These are phyloP conservation scores for Orchesella cincta DNA, from an alignment of 1,140 invertebrate genomes.

Conservation along the genomic window DNA sequence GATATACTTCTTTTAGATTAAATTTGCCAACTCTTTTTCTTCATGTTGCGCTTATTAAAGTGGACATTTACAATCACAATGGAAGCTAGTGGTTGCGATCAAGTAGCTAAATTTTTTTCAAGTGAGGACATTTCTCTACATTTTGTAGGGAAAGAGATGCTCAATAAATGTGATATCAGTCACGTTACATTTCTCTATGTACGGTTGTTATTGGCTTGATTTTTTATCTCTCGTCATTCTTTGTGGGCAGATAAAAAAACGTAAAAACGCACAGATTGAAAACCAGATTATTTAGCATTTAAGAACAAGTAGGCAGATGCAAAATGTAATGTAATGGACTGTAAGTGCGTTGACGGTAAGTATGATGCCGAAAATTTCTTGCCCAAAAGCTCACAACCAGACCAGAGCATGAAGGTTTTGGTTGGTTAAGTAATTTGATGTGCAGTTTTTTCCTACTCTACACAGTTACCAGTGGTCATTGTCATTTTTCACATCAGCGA, in stretches of 20 bases:
- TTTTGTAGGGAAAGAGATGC: background rate
- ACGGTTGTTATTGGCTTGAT: background rate
- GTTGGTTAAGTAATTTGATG: constrained; percentile 30
- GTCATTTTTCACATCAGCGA: constrained; percentile 20
- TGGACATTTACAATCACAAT: too few relatives aligned
- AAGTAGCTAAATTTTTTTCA: background rate
- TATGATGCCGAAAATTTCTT: background rate
- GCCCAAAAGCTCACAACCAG: background rate
- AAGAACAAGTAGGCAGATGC: too few relatives aligned
- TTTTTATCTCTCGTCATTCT: background rate
- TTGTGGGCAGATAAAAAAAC: constrained; percentile 5
- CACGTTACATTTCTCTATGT: background rate
- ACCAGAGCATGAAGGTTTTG: background rate
- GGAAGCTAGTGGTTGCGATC: too few relatives aligned
- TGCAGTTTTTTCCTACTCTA: constrained; percentile 5
- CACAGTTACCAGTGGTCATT: background rate
- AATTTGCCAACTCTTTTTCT: constrained; percentile 11
- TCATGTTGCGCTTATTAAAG: too few relatives aligned
- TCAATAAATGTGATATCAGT: constrained; percentile 10
- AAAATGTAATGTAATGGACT: too few relatives aligned
- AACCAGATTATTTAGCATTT: constrained; percentile 7
- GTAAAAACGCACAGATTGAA: background rate
- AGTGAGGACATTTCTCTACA: background rate
- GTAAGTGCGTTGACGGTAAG: too few relatives aligned
- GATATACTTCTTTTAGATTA: background rate